phyloP scores from a whole-genome alignment of 2,888 invertebrate genomes.

The Callosobruchus maculatus region DNA sequence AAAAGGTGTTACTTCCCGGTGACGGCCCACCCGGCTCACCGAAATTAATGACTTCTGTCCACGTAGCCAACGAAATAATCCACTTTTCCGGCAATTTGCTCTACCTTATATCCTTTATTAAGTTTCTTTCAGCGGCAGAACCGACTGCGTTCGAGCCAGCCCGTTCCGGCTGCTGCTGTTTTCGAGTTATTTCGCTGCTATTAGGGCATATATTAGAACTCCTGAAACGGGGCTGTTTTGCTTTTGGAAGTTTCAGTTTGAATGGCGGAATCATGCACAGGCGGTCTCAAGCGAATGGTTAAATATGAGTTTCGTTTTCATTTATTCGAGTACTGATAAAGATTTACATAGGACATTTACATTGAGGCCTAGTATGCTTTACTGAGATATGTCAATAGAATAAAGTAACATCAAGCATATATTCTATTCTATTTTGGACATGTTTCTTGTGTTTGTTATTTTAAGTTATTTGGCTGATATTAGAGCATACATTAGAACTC shows the following conservation, averaged over 20 bases:
- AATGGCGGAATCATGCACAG: background rate
- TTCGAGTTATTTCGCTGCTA: background rate
- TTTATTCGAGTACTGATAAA: background rate
- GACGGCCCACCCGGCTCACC: slow-evolving; percentile 29
- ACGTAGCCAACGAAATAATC: slow-evolving; percentile 48
- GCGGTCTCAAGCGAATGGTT: background rate
- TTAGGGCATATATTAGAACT: background rate
- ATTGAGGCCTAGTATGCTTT: too few relatives aligned
- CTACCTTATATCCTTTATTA: slow-evolving; percentile 39
- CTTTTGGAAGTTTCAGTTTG: background rate
- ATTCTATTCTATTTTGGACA: too few relatives aligned
- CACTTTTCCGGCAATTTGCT: slow-evolving; percentile 49
- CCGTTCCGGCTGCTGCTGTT: background rate
- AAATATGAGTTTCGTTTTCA: background rate
- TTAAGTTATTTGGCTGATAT: too few relatives aligned
- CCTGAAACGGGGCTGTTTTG: background rate
- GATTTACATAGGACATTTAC: too few relatives aligned
- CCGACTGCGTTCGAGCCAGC: background rate
- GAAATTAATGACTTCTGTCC: slow-evolving; percentile 50
- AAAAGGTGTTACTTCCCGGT: slow-evolving; percentile 50
- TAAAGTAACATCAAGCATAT: too few relatives aligned
- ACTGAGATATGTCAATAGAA: too few relatives aligned
- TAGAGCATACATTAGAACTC: too few relatives aligned
- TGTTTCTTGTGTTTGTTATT: too few relatives aligned
- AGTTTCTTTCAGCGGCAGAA: background rate